Percentiles rank a stretch among this genome's conserved stretches.
These are phyloP conservation scores for Strigamia crassipes DNA, from an alignment of 2,888 invertebrate species.

Conservation along the genomic window DNA sequence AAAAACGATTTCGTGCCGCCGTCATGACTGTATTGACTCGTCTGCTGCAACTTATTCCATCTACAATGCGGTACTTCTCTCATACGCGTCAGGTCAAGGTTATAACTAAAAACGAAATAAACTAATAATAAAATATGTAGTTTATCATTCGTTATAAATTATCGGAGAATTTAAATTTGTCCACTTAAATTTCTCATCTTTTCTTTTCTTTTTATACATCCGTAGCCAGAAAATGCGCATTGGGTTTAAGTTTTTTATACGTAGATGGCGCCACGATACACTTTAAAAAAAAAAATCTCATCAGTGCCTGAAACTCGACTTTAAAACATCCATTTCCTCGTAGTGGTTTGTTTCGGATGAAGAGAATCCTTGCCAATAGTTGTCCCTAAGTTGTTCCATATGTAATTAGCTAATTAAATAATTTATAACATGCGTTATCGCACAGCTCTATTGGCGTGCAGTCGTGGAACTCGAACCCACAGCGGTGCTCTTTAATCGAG, in stretches of 20 bases:
- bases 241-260: neutral
- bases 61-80: neutral
- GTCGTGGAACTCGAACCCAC: neutral
- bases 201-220: neutral
- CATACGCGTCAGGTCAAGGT: neutral
- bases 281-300: neutral
- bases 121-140: neutral
- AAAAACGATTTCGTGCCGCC: neutral
- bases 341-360: neutral
- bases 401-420: neutral
- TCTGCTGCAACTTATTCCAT: neutral
- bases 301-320: neutral
- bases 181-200: neutral
- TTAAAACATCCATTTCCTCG: too few species aligned
- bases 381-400: neutral
- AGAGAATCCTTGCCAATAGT: neutral
- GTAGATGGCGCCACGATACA: neutral
- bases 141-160: neutral
- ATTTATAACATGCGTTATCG: neutral
- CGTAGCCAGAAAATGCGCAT: neutral
- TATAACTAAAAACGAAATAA: neutral
- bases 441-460: neutral
- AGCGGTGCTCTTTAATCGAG: neutral
- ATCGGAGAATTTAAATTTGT: neutral
- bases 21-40: neutral